Conservation (phyloP, 2,797 vertebrate species). For the Peromyscus aztecus region DNA sequence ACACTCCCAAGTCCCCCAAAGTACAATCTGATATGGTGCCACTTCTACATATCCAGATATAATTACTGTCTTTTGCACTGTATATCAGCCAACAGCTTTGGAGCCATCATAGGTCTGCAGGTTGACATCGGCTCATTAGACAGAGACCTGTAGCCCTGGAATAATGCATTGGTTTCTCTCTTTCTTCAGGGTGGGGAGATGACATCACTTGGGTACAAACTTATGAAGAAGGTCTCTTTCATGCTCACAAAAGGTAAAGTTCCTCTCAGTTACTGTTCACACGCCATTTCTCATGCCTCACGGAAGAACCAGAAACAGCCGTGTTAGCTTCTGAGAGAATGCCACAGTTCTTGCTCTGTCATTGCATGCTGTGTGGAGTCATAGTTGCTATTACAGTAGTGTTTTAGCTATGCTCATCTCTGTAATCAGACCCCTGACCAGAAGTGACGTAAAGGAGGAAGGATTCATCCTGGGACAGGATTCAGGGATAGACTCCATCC, state of each 20-base stretch:
- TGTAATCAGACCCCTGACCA: neutral
- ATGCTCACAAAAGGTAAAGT: constrained; percentile 89
- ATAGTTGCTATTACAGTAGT: neutral
- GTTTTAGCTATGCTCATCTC: too few species aligned
- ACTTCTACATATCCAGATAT: neutral
- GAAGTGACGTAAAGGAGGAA: neutral
- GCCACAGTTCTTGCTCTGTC: neutral
- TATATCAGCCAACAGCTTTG: neutral
- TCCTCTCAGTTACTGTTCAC: neutral
- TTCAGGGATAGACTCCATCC: neutral
- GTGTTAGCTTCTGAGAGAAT: constrained; percentile 1
- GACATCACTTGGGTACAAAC: constrained; percentile 91
- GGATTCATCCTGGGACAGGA: neutral
- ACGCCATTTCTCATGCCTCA: neutral
- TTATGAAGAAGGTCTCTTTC: constrained; percentile 91
- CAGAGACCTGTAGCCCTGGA: neutral
- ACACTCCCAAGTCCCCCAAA: neutral
- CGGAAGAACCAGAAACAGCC: neutral
- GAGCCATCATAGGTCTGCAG: neutral
- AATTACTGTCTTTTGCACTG: neutral
- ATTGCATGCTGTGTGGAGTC: neutral
- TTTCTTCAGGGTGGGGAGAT: constrained; percentile 92
- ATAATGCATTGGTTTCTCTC: constrained; percentile 1
- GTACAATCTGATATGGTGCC: neutral
- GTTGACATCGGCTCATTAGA: neutral